phyloP scores from a whole-genome alignment of 2,888 invertebrate species.

The Tupiocoris notatus region DNA sequence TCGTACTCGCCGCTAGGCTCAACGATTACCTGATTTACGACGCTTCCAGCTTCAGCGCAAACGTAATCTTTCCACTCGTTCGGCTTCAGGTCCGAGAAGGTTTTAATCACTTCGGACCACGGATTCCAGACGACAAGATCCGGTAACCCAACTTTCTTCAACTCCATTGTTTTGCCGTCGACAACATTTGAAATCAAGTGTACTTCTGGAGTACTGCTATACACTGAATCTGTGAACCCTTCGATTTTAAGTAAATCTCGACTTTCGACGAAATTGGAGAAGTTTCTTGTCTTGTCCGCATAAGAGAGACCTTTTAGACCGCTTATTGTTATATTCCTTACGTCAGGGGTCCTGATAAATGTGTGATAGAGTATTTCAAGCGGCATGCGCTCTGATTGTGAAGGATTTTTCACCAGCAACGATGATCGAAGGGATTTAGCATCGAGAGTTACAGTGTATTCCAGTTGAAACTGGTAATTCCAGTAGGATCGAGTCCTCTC shows the following conservation, averaged over 20 bases:
- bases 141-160: conserved; percentile 12
- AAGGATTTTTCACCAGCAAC: neutral
- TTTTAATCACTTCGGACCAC: conserved; percentile 28
- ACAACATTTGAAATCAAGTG: neutral
- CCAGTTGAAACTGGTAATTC: conserved; percentile 19
- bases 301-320: conserved; percentile 18
- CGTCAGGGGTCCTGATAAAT: conserved; percentile 13
- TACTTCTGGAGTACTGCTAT: conserved; percentile 9
- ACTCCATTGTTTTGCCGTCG: neutral
- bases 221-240: conserved; percentile 18
- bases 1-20: conserved; percentile 1
- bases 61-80: conserved; percentile 25
- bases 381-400: neutral
- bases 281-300: conserved; percentile 4
- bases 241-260: conserved; percentile 7
- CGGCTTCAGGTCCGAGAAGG: conserved; percentile 9
- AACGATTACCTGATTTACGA: neutral
- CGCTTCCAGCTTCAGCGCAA: conserved; percentile 28
- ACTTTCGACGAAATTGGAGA: conserved; percentile 2
- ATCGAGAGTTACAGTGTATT: conserved; percentile 11
- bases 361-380: conserved; percentile 34
- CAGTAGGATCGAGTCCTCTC: conserved; percentile 12
- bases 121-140: conserved; percentile 35
- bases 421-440: neutral
- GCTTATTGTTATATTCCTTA: conserved; percentile 8